These are phyloP conservation scores for Eremophila alpestris DNA, from an alignment of 2,797 vertebrate genomes.

Conservation along the genomic window DNA sequence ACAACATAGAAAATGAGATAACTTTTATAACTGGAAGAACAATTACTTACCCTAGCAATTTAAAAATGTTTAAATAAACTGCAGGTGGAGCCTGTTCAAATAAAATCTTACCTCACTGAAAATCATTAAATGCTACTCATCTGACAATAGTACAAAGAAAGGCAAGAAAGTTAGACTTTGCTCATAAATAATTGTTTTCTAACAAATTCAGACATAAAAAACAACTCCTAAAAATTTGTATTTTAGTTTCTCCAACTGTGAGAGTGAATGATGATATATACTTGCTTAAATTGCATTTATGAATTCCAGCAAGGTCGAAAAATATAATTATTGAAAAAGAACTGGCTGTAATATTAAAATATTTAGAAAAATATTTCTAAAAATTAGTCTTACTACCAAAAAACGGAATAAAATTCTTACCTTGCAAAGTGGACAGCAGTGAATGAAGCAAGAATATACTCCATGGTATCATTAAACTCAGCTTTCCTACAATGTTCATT, in stretches of 20 bases:
- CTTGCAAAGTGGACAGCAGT: slow-evolving; percentile 86
- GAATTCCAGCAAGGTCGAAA: not conserved
- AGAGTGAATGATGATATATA: not conserved
- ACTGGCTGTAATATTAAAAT: not conserved
- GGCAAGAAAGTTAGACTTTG: not conserved
- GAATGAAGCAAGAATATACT: slow-evolving; percentile 83
- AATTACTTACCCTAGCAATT: not conserved
- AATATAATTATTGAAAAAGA: not conserved
- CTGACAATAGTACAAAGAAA: not conserved
- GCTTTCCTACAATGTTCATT: slow-evolving; percentile 92
- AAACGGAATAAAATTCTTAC: slow-evolving; percentile 77
- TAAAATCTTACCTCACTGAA: not conserved
- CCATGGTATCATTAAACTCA: slow-evolving; percentile 90
- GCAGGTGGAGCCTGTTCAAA: not conserved
- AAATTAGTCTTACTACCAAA: not conserved
- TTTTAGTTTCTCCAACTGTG: not conserved
- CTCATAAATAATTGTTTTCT: not conserved
- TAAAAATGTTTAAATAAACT: not conserved
- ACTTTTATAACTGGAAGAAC: not conserved
- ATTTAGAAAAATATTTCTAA: not conserved
- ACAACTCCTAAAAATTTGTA: not conserved
- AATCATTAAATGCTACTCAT: not conserved
- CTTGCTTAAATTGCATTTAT: not conserved
- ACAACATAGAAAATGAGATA: not conserved
- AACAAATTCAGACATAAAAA: not conserved